Base-by-base conservation (phyloP, 2,113 vertebrate species). In the Gila orcuttii region DNA sequence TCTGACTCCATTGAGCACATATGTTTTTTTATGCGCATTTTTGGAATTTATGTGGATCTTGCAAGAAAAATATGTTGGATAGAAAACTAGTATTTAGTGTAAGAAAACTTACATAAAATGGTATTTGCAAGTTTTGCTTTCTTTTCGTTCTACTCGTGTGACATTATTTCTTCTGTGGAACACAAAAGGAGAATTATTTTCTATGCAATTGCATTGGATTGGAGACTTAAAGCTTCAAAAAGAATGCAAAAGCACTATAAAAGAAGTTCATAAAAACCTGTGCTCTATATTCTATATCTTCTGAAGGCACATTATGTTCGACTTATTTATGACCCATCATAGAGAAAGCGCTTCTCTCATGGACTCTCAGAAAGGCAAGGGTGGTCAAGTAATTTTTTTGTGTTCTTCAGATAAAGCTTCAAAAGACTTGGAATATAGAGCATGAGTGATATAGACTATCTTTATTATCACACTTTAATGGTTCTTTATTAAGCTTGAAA, bases 41-140 rank as follows among this genome's bases (percentile, higher is more conserved):
- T 47, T 47, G 3, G 2, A 47, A 47, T 47, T 11, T 13, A 50
- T 50, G 47, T 3, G 12, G 12, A 50, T 50, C 47, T 50, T 50
- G 47, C 12, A 0, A 15, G 79, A 39, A 33, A 68, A 84, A 81
- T 66, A 39, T 31, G 75, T 42, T 82, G 84, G 62, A 62, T 62
- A 79, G 71, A 78, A 12, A 84, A 78, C 36, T 77, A 42, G 39
- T 8, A 42, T 42, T 42, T 42, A 42, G 7, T 42, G 39, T 39
- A 39, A 7, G 39, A 36, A 36, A 36, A 36, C 36, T 36, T 36
- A 33, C 33, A 85, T 86, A 47, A 47, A 17, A 17, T 52, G 15
- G 1, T 5, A 52, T 52, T 52, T 52, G 52, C 5, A 55, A 55
- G 17, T 52, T 17, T 52, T 52, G 15, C 50, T 52, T 17, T 17